These are phyloP conservation scores for Caenorhabditis virilis DNA, from an alignment of 2,888 invertebrate species.

Conservation along the genomic window DNA sequence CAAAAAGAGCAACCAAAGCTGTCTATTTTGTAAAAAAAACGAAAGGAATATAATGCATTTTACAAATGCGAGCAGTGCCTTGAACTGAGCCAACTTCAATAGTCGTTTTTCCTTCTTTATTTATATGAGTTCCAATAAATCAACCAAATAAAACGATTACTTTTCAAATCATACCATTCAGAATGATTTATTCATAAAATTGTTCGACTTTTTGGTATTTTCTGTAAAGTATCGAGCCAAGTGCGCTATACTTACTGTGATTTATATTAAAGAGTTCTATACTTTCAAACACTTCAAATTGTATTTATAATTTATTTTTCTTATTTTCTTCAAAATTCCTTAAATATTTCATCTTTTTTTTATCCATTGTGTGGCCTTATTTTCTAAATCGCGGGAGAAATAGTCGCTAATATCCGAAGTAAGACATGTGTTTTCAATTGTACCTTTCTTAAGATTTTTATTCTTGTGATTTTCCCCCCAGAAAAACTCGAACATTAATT, in stretches of 20 bases:
- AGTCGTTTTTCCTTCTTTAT: no score
- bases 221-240: conserved; percentile 4
- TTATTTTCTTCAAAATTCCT: conserved; percentile 1
- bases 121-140: no score
- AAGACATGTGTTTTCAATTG: no score
- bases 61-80: no score
- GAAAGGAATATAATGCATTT: neutral
- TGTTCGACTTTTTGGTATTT: conserved; percentile 1
- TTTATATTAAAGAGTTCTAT: conserved; percentile 2
- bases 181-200: conserved; percentile 14
- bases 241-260: conserved; percentile 35
- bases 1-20: conserved; percentile 30
- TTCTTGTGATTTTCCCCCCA: no score
- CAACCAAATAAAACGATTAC: neutral
- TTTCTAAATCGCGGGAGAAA: neutral
- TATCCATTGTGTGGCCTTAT: conserved; percentile 9
- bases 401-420: no score
- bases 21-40: conserved; percentile 27
- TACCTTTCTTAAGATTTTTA: no score
- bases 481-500: no score
- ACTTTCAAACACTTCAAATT: conserved; percentile 1
- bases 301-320: conserved; percentile 12
- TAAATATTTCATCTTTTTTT: neutral
- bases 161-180: conserved; percentile 3
- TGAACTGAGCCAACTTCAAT: no score